These are phyloP conservation scores for Caprella mutica DNA, from an alignment of 2,888 invertebrate species.

Conservation along the genomic window DNA sequence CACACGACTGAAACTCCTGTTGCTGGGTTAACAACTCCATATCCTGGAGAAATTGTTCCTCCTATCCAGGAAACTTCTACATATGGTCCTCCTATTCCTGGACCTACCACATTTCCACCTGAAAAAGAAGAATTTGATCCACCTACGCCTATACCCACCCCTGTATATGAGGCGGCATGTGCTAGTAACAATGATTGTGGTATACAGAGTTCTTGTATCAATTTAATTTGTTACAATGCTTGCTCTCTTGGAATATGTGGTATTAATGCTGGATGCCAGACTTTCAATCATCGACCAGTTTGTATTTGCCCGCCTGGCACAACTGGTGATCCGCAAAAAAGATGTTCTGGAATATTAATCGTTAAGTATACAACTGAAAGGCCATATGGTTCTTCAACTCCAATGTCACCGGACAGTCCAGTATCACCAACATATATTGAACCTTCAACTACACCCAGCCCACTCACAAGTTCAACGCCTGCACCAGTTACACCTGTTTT, in stretches of 20 bases:
- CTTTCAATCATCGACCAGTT: conserved; percentile 51
- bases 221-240: conserved; percentile 69
- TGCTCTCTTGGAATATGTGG: conserved; percentile 58
- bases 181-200: conserved; percentile 49
- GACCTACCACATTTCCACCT: neutral
- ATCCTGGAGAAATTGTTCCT: too few relatives aligned
- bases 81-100: conserved; percentile 2
- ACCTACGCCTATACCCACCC: neutral
- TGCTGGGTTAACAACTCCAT: conserved; percentile 2
- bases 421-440: conserved; percentile 8
- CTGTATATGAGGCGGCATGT: conserved; percentile 2
- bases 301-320: conserved; percentile 30
- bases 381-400: neutral
- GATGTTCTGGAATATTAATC: conserved; percentile 7
- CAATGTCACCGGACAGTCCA: neutral
- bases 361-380: neutral
- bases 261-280: conserved; percentile 63
- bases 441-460: conserved; percentile 17
- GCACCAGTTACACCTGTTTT: conserved; percentile 13
- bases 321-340: conserved; percentile 24
- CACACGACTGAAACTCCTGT: conserved; percentile 7
- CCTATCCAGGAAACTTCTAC: too few relatives aligned
- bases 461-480: conserved; percentile 30
- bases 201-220: conserved; percentile 55
- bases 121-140: neutral